Base-by-base conservation (phyloP, 2,113 vertebrate genomes). In the Eptesicus fuscus region DNA sequence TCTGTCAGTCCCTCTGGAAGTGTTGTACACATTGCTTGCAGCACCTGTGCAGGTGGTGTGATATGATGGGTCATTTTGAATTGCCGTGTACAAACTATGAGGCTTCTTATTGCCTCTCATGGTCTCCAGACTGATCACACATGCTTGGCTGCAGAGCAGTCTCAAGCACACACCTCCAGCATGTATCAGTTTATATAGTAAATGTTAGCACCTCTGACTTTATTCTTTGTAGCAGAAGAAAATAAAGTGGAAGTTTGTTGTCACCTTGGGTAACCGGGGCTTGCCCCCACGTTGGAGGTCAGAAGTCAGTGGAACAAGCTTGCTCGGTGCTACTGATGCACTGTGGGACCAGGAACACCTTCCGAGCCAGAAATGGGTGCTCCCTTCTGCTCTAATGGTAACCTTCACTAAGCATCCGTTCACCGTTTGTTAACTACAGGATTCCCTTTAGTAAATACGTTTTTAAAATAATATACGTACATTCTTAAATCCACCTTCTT, bases 131-230 rank as follows among this genome's bases (percentile, higher is more conserved):
- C 53, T 30, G 3, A 7, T n/a, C 20, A 1, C 44, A 18, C 5
- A 1, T 44, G 6, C 44, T 37, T n/a, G 37, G 18, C 69, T 35
- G n/a, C 23, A 53, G 49, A n/a, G 35, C 44, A 1, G 14, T 4
- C 71, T 59, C n/a, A 32, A 22, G 17, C 49, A 32, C 13, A 7
- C 3, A 1, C 69, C 32, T 44, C 56, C 40, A 12, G 8, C 3
- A 14, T 2, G 23, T 23, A 5, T 47, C 37, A 0, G 1, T 20
- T 13, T 59, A 25, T 17, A 0, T 22, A 0, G 40, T 53, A 25
- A 25, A 2, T 11, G 9, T 17, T 30, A 53, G 73, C 5, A 0
- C 28, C 5, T 25, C 51, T 44, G 32, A 23, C 18, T 51, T 84
- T 37, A 1, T 47, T 69, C 20, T 40, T 42, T 25, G 44, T 20